Conservation (phyloP, 2,888 invertebrate genomes). For the Archips xylosteana region DNA sequence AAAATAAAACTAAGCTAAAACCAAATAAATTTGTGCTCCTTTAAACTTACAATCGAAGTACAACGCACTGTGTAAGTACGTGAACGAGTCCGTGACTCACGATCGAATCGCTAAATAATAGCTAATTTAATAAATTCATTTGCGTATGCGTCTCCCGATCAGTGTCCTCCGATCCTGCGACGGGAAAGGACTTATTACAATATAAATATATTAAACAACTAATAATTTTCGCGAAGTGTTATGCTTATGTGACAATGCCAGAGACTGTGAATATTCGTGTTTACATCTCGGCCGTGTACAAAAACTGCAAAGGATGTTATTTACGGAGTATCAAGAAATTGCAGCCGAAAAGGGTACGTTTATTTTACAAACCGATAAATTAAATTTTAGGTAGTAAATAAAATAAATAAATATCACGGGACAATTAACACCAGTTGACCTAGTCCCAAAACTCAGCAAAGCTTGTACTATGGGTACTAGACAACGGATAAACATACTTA, state of each 20-base stretch:
- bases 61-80: slow-evolving; percentile 8
- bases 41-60: background rate
- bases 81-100: slow-evolving; percentile 27
- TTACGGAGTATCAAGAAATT: slow-evolving; percentile 50
- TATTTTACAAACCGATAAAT: background rate
- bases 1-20: background rate
- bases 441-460: too few species aligned
- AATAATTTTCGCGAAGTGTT: background rate
- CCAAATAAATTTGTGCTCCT: background rate
- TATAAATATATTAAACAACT: background rate
- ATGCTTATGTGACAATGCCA: slow-evolving; percentile 31
- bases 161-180: slow-evolving; percentile 20
- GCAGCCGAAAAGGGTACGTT: slow-evolving; percentile 51
- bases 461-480: too few species aligned
- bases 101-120: slow-evolving; percentile 28
- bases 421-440: too few species aligned
- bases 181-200: slow-evolving; percentile 7
- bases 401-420: too few species aligned
- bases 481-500: too few species aligned
- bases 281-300: slow-evolving; percentile 38
- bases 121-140: slow-evolving; percentile 23
- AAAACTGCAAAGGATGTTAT: slow-evolving; percentile 38
- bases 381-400: background rate
- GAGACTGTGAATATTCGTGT: slow-evolving; percentile 37
- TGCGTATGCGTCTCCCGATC: slow-evolving; percentile 11